Base-by-base conservation (phyloP, 2,888 invertebrate species). In the Therioaphis trifolii region DNA sequence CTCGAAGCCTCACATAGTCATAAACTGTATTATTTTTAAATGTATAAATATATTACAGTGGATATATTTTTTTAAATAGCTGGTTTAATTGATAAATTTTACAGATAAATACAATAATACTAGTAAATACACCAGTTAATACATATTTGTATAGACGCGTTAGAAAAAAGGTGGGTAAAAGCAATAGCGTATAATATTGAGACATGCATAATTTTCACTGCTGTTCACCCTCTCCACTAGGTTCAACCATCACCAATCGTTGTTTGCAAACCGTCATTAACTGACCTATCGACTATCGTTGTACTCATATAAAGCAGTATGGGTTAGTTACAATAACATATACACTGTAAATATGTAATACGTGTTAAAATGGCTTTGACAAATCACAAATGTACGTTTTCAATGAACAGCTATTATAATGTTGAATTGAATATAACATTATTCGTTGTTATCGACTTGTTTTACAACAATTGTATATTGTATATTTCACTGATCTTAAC, bases 321-420 rank as follows among this genome's bases (percentile, higher is more conserved):
- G 35, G 49, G 63, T 77, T 66, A 77, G 77, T 77, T 77, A 77
- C 61, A 46, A 61, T 76, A 61, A 61, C 63, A 77, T 49, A 77
- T 52, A 35, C 63, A 77, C 46, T 63, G 35, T 55, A 21, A 55
- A 58, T 40, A 46, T 43, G 12, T 14, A 18, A 52, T 4, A 27
- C 61, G 27, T 66, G 66, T n/a, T 5, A 61, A 40, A 74, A 40
- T 74, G 40, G 58, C 74, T 74, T 74, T 61, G 35, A 27, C 15
- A 75, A 75, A 61, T 75, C 58, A 61, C 61, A 61, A 75, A 75
- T 27, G 43, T 27, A 27, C 21, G 43, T 75, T 75, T 75, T 75
- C 61, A 75, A 61, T 75, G 61, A 75, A 43, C 58, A 12, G 24
- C 43, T 27, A 75, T 75, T 61, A 27, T 61, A 75, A 75, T 61